Conservation (phyloP, 2,797 vertebrate species). For the Loriculus beryllinus region DNA sequence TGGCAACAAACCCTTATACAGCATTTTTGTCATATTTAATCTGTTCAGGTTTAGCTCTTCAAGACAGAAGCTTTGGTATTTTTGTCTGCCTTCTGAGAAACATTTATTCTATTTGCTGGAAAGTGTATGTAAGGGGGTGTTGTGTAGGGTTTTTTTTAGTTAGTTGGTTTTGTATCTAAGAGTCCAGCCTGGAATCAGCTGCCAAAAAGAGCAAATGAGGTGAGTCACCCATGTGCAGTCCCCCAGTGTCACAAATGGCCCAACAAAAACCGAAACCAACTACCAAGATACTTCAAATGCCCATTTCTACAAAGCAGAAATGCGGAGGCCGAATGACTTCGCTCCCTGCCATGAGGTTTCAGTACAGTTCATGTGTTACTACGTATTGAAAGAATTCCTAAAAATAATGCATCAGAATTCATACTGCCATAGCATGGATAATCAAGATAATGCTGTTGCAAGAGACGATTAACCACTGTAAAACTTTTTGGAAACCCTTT, state of each 20-base stretch:
- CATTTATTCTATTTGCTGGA: neutral
- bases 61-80: neutral
- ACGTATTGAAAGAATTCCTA: conserved; percentile 50
- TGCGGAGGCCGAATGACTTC: neutral
- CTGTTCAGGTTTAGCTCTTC: neutral
- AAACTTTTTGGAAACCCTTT: conserved; percentile 49
- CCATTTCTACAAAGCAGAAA: neutral
- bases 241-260: neutral
- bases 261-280: neutral
- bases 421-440: conserved; percentile 43
- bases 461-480: conserved; percentile 43
- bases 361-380: neutral
- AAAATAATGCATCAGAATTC: conserved; percentile 39
- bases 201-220: neutral
- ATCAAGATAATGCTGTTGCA: conserved; percentile 50
- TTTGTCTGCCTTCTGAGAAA: neutral
- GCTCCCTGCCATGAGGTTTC: neutral
- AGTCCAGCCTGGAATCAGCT: neutral
- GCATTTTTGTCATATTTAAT: conserved; percentile 27
- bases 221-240: neutral
- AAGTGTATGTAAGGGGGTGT: neutral
- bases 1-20: neutral
- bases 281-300: neutral
- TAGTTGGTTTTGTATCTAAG: neutral
- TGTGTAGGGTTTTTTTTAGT: neutral